phyloP scores from a whole-genome alignment of 2,797 vertebrate genomes.

The Scarus forsteni region DNA sequence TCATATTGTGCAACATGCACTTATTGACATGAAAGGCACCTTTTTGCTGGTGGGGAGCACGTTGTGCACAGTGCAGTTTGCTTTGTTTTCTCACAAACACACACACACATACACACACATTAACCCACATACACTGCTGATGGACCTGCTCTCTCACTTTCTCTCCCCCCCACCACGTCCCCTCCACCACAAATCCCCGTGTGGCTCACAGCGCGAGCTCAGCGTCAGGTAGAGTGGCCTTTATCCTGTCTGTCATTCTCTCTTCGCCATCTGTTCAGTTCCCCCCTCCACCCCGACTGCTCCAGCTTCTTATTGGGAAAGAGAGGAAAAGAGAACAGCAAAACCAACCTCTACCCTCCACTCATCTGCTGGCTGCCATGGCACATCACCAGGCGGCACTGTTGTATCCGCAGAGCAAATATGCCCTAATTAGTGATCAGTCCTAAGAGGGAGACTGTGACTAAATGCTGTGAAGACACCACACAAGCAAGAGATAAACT shows the following conservation, averaged over 20 bases:
- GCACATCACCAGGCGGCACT: constrained; percentile 51
- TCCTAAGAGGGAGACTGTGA: constrained; percentile 8
- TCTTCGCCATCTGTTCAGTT: constrained; percentile 60
- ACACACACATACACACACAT: constrained; percentile 39
- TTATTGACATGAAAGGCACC: constrained; percentile 41
- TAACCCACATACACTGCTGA: constrained; percentile 66
- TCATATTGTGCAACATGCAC: constrained; percentile 33
- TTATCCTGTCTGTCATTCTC: constrained; percentile 75
- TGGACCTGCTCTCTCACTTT: constrained; percentile 73
- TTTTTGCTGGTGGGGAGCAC: constrained; percentile 26
- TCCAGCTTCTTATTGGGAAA: constrained; percentile 48
- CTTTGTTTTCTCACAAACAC: constrained; percentile 29
- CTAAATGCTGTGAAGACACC: constrained; percentile 5
- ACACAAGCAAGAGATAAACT: not conserved
- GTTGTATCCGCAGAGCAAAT: constrained; percentile 40
- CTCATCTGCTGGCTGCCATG: constrained; percentile 69
- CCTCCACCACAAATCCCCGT: constrained; percentile 52
- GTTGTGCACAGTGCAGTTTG: constrained; percentile 39
- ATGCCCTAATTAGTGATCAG: constrained; percentile 18
- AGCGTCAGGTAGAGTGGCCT: constrained; percentile 98
- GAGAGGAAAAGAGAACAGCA: constrained; percentile 43
- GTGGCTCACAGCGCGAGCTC: constrained; percentile 94
- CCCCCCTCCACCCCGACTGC: constrained; percentile 19
- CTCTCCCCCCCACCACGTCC: constrained; percentile 22
- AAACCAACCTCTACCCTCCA: constrained; percentile 53